Percentiles rank a stretch among this genome's conserved stretches.
phyloP scores from a whole-genome alignment of 2,888 invertebrate species.

The Pollenia labialis region DNA sequence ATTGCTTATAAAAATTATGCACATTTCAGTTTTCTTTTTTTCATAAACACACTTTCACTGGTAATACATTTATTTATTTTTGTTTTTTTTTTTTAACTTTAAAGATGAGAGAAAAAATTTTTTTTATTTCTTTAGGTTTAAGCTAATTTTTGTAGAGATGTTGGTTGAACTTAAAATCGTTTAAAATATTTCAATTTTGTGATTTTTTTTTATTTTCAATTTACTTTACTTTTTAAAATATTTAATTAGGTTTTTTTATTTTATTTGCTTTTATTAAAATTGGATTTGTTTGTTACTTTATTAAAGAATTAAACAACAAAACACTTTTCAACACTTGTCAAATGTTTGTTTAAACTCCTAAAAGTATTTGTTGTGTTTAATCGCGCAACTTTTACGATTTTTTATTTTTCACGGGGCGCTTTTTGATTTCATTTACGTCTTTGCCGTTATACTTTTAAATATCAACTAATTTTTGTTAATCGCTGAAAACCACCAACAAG shows the following conservation, averaged over 20 bases:
- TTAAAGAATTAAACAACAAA: constrained; percentile 11
- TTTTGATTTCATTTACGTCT: constrained; percentile 47
- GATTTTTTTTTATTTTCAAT: too few species aligned
- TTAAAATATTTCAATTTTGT: too few species aligned
- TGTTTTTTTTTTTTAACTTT: constrained; percentile 10
- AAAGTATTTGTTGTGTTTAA: constrained; percentile 1
- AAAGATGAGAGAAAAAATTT: constrained; percentile 4
- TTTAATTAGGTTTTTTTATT: constrained; percentile 5
- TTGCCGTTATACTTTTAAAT: constrained; percentile 57
- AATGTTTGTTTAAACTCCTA: constrained; percentile 5
- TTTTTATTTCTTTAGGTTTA: not conserved
- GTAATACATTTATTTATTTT: constrained; percentile 14
- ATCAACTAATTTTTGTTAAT: constrained; percentile 55
- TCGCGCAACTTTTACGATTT: constrained; percentile 1
- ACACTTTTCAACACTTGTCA: constrained; percentile 26
- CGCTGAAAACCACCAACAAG: constrained; percentile 1
- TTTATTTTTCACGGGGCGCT: not conserved
- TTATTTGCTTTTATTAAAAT: not conserved
- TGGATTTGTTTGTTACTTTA: constrained; percentile 9
- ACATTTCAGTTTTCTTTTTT: constrained; percentile 32
- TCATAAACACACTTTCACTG: constrained; percentile 66
- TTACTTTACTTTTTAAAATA: not conserved
- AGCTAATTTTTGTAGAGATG: constrained; percentile 6
- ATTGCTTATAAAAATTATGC: constrained; percentile 41
- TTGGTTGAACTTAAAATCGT: too few species aligned